Conservation (phyloP, 2,797 vertebrate genomes). For the Uromys caudimaculatus region DNA sequence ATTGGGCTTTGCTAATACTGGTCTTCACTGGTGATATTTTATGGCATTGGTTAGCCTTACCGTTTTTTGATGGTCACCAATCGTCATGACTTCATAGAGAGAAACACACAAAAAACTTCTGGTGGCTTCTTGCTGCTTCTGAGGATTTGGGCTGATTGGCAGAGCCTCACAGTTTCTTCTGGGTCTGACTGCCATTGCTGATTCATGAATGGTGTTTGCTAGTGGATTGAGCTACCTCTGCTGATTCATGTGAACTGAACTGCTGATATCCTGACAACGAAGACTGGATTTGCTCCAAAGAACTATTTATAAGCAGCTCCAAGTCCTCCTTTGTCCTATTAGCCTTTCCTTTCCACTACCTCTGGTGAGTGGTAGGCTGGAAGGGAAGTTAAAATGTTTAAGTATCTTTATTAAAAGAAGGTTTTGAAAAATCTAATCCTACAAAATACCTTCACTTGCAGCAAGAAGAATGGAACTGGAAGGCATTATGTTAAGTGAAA, state of each 20-base stretch:
- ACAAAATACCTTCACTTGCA: neutral
- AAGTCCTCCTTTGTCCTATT: neutral
- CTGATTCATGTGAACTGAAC: neutral
- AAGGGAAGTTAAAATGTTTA: neutral
- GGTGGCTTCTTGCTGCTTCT: too few relatives aligned
- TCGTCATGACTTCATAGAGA: too few relatives aligned
- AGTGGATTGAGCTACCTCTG: neutral
- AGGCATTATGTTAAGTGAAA: neutral
- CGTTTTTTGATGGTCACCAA: too few relatives aligned
- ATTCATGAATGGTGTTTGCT: neutral
- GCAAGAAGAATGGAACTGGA: neutral
- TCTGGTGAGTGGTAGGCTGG: neutral
- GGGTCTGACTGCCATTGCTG: neutral
- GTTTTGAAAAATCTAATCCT: neutral
- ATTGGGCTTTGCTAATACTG: too few relatives aligned
- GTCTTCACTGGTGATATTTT: too few relatives aligned
- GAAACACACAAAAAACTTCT: too few relatives aligned
- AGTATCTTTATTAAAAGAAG: neutral
- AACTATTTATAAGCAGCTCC: neutral
- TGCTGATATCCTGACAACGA: neutral
- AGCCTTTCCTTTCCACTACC: neutral
- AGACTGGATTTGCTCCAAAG: neutral
- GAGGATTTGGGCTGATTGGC: rapidly evolving
- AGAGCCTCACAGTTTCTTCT: neutral
- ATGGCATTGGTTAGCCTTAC: too few relatives aligned